Percentiles rank a stretch among this genome's conserved stretches.
phyloP scores from a whole-genome alignment of 2,888 invertebrate genomes.

The Xanthorhoe spadicearia region DNA sequence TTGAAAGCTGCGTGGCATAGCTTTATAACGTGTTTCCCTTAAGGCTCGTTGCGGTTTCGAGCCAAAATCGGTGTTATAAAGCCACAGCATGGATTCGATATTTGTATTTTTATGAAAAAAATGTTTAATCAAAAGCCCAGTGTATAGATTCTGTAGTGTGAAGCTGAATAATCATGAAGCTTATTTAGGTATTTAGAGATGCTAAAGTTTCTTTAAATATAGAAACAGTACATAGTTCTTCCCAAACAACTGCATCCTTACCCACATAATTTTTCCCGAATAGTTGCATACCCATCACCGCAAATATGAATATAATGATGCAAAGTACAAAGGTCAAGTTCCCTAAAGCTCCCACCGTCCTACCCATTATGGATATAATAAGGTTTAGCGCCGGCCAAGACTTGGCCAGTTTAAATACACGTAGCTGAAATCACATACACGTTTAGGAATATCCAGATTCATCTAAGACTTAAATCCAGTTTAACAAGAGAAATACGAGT shows the following conservation, averaged over 20 bases:
- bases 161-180: slow-evolving; percentile 82
- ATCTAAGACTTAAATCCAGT: slow-evolving; percentile 21
- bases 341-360: slow-evolving; percentile 97
- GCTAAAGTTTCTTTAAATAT: slow-evolving; percentile 79
- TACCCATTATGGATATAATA: slow-evolving; percentile 97
- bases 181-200: slow-evolving; percentile 77
- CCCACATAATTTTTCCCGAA: slow-evolving; percentile 97
- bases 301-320: slow-evolving; percentile 98
- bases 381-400: slow-evolving; percentile 98
- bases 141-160: slow-evolving; percentile 80
- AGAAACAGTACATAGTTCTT: slow-evolving; percentile 91
- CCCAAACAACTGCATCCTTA: slow-evolving; percentile 96
- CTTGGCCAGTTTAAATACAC: slow-evolving; percentile 98
- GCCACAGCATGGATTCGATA: slow-evolving; percentile 74
- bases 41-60: slow-evolving; percentile 60
- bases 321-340: slow-evolving; percentile 97
- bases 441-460: slow-evolving; percentile 42
- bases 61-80: slow-evolving; percentile 77
- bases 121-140: slow-evolving; percentile 81
- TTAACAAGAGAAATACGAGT: slow-evolving; percentile 15
- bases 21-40: slow-evolving; percentile 75
- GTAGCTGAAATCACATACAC: slow-evolving; percentile 87
- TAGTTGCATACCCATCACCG: slow-evolving; percentile 99
- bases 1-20: slow-evolving; percentile 82
- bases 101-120: slow-evolving; percentile 72